Evolutionary conservation across 1,140 invertebrate species (phyloP).

Genomic region (Palaemon carinicauda): DNA sequence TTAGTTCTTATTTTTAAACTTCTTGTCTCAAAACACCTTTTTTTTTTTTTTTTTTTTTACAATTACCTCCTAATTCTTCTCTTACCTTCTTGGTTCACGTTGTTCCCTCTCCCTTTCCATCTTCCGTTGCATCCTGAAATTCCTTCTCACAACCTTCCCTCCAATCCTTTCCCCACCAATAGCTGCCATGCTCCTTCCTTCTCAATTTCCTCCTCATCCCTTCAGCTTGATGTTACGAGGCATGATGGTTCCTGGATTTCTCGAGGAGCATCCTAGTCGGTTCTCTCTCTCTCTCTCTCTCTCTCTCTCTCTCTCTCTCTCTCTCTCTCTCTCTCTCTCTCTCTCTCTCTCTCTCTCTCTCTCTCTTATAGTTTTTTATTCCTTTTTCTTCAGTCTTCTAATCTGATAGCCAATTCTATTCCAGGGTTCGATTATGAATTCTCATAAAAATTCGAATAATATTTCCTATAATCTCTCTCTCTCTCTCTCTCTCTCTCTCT

Average conservation of each 20-base stretch:
- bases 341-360: background rate
- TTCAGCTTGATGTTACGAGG: background rate
- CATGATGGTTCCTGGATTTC: too few species aligned
- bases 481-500: too few species aligned
- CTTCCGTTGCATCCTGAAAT: background rate
- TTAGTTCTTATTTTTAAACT: too few species aligned
- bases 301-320: background rate
- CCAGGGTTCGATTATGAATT: too few species aligned
- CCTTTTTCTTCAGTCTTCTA: background rate
- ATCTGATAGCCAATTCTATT: too few species aligned
- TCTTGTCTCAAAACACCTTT: too few species aligned
- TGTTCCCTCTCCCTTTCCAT: background rate
- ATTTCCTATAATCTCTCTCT: too few species aligned
- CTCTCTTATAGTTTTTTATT: background rate
- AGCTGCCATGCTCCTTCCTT: background rate
- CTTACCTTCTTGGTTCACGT: background rate
- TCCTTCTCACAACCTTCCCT: background rate
- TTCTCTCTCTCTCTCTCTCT: background rate
- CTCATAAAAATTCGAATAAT: too few species aligned
- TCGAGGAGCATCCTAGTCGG: too few species aligned
- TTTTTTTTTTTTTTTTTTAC: too few species aligned
- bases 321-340: background rate
- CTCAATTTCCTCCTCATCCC: background rate
- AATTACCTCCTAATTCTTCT: background rate
- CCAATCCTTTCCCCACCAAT: background rate